Conservation (phyloP, 2,797 vertebrate species). For the Mormyrus hasselquistii region DNA sequence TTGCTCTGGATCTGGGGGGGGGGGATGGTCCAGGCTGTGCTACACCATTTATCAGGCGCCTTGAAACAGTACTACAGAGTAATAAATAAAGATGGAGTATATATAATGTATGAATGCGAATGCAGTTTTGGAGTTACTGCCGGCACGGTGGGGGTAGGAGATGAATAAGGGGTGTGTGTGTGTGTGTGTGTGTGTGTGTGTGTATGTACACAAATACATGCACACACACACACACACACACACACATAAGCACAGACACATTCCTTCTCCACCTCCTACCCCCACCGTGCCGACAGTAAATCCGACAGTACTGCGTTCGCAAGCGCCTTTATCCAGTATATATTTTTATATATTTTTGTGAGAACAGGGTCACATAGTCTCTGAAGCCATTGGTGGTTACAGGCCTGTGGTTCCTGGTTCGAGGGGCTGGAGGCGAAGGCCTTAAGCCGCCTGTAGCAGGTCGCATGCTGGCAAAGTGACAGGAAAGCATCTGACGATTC, state of each 20-base stretch:
- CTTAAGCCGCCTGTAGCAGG: not conserved
- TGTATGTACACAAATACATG: not conserved
- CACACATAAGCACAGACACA: not conserved
- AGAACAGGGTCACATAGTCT: not conserved
- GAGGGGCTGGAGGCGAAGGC: not conserved
- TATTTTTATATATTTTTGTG: not conserved
- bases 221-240: not conserved
- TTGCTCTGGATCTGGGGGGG: not conserved
- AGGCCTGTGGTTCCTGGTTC: not conserved
- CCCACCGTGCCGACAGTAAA: no score
- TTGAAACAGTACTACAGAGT: not conserved
- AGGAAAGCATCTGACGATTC: not conserved
- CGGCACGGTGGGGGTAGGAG: not conserved
- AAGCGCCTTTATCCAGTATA: not conserved
- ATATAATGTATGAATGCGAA: not conserved
- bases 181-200: not conserved
- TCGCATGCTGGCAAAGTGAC: not conserved
- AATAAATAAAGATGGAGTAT: not conserved
- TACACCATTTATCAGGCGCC: not conserved
- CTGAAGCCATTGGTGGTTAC: not conserved
- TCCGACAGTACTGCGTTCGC: not conserved
- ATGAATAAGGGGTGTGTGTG: not conserved
- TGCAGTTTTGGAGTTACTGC: not conserved
- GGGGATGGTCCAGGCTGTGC: not conserved
- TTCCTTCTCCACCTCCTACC: no score